Base-by-base conservation (phyloP, 2,888 invertebrate genomes). In the Mythimna albipuncta region DNA sequence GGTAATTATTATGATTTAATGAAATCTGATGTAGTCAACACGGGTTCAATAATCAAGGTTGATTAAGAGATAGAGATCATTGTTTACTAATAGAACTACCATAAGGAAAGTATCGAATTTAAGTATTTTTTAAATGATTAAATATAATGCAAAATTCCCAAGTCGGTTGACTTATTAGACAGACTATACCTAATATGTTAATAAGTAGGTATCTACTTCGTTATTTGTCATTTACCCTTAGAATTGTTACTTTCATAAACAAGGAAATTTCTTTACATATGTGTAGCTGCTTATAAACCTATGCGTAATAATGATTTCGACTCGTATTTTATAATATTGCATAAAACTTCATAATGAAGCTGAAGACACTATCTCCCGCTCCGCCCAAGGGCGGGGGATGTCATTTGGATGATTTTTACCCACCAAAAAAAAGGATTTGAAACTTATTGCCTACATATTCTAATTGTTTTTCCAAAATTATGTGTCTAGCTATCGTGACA, bases 271-370 rank as follows among this genome's bases (percentile, higher is more conserved):
- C 1, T n/a, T n/a, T 58, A n/a, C 16, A 47, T 44, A 11, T 44
- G 55, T 2, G n/a, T 19, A 26, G 11, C 32, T 13, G 41, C 19
- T 50, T 41, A 57, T 41, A 50, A 38, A 32, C 19, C 35, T 35
- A 35, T 50, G 21, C 4, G 9, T 41, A 16, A n/a, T 54, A 32
- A 59, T 52, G 72, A 44, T 71, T 59, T 71, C 13, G 0, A 21
- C 10, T 1, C 21, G 5, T 21, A 10, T 2, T 35, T 47, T 10
- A 5, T 26, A 21, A 9, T 58, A 35, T 19, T 26, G 35, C 13
- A n/a, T 59, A 5, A 13, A 59, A 2, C 21, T 59, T 52, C 32
- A 54, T 9, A 35, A 35, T 35, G 35, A 58, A 58, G 35, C 35
- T 41, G 38, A 59, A 26, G 26, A 26, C 26, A 26, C 26, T 26